Evolutionary conservation across 2,888 invertebrate genomes (phyloP).

Genomic region (Spatulosminthurus flaviceps): DNA sequence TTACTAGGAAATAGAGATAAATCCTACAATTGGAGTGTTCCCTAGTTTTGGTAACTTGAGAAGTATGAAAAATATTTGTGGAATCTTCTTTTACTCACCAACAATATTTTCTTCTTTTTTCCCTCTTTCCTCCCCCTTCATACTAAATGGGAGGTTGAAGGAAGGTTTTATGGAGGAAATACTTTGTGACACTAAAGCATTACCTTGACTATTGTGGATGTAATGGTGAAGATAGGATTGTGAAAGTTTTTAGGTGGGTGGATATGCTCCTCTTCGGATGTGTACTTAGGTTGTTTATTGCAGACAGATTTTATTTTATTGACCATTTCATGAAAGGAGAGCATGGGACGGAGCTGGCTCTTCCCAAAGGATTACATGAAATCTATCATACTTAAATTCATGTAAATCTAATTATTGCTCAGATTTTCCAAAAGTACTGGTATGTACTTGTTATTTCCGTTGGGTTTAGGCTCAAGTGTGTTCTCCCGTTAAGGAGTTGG

Average conservation of each 20-base stretch:
- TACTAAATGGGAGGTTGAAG: not conserved
- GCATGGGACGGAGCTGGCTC: not conserved
- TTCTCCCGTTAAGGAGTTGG: not conserved
- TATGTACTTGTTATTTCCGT: not conserved
- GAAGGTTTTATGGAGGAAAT: not conserved
- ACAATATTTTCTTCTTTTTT: not conserved
- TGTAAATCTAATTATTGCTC: conserved; percentile 18
- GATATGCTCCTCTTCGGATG: not conserved
- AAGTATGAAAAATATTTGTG: too few species aligned
- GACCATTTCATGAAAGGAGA: conserved; percentile 14
- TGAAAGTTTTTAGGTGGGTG: too few species aligned
- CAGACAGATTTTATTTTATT: conserved; percentile 14
- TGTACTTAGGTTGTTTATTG: not conserved
- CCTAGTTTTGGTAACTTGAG: too few species aligned
- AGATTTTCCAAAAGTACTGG: conserved; percentile 13
- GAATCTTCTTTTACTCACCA: not conserved
- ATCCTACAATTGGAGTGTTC: too few species aligned
- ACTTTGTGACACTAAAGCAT: not conserved
- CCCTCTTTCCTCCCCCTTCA: not conserved
- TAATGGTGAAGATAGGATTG: not conserved
- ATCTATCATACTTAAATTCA: conserved; percentile 14
- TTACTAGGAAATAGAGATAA: too few species aligned
- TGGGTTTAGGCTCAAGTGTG: conserved; percentile 18
- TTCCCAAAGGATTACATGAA: not conserved
- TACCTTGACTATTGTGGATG: not conserved